Evolutionary conservation across 2,797 vertebrate species (phyloP).

Genomic region (Falco naumanni): DNA sequence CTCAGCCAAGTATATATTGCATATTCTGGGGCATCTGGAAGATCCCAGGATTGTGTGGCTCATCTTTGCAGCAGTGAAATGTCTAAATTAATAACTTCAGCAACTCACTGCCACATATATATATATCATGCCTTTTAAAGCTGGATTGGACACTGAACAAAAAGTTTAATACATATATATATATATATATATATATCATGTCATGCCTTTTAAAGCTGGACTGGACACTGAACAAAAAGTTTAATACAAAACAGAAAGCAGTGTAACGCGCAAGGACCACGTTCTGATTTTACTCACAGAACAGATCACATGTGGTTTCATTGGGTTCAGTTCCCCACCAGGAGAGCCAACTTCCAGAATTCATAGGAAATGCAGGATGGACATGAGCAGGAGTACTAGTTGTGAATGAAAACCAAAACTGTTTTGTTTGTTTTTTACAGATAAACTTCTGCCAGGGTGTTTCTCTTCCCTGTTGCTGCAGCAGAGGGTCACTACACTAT

Average conservation of each 20-base stretch:
- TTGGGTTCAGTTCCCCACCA: background rate
- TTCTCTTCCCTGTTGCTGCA: background rate
- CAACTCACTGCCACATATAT: background rate
- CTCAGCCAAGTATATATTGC: background rate
- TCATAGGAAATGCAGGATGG: background rate
- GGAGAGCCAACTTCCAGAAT: background rate
- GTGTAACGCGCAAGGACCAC: background rate
- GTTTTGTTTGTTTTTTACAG: background rate
- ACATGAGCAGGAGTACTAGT: background rate
- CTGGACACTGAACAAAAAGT: background rate
- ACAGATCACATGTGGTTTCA: background rate
- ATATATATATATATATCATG: background rate
- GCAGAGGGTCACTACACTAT: background rate
- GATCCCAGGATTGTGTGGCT: background rate
- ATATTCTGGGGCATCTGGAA: background rate
- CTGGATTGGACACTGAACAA: background rate
- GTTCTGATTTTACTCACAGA: background rate
- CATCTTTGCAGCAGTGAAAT: background rate
- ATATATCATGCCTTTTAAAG: background rate
- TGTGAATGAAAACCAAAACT: no score
- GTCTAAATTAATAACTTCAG: background rate
- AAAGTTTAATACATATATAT: background rate
- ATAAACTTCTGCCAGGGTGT: background rate
- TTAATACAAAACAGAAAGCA: background rate
- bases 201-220: background rate